phyloP scores from a whole-genome alignment of 2,113 vertebrate genomes.

The Ranitomeya imitator region DNA sequence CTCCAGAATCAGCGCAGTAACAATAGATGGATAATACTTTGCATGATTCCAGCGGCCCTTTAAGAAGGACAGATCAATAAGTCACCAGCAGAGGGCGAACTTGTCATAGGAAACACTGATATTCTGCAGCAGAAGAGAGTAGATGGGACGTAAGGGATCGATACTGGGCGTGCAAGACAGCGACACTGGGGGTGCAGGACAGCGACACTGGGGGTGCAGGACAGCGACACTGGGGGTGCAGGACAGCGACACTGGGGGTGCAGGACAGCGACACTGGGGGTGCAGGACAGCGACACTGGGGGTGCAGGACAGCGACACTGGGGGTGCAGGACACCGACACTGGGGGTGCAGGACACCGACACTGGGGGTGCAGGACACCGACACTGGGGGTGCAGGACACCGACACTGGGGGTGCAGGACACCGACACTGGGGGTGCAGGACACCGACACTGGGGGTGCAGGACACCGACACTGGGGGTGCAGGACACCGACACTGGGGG shows the following conservation, averaged over 20 bases:
- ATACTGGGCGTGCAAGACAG: neutral
- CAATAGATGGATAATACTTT: no score
- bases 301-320: neutral
- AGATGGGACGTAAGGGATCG: no score
- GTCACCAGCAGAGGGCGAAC: slow-evolving; percentile 11
- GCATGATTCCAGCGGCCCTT: no score
- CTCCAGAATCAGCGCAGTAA: neutral
- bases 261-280: neutral
- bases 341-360: no score
- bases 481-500: neutral
- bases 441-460: neutral
- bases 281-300: neutral
- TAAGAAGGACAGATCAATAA: neutral
- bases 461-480: neutral
- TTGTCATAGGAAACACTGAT: neutral
- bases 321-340: neutral
- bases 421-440: neutral
- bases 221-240: no score
- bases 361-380: no score
- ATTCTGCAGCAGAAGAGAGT: no score
- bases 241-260: no score
- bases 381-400: no score
- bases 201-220: no score
- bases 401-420: no score
- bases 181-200: neutral